Base-by-base conservation (phyloP, 1,140 invertebrate species). In the Orchesella cincta region DNA sequence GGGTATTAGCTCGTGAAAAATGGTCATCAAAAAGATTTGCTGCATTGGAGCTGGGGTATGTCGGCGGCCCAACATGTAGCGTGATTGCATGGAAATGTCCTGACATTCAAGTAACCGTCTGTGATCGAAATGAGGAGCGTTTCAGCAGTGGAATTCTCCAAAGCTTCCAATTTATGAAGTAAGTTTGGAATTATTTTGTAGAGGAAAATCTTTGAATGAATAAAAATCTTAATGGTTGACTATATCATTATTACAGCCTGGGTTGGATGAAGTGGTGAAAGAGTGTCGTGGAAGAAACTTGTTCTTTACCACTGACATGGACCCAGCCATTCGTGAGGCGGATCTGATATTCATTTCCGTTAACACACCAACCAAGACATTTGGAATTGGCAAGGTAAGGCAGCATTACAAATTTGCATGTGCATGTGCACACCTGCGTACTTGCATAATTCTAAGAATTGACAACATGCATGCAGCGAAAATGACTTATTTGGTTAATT, bases 331-430 rank as follows among this genome's bases (percentile, higher is more conserved):
- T 78, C 87, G 90, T 81, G 93, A 98, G 84, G 95, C 98, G 0
- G 96, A 99, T 84, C 85, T 99, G n/a, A 99, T 99, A 83, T 99
- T 99, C 84, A 99, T 99, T 80, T 99, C 96, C 51, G 98, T 99
- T 0, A 99, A 99, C 85, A 99, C 98, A n/a, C 98, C 98, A 12
- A 99, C 98, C 2, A 99, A 99, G 87, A 95, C 90, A 0, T 97
- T 94, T 85, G 98, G 98, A 26, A 92, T 95, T 85, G 97, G 97
- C 62, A 98, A 96, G 84, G 89, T 90, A 83, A 83, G 78, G 79
- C 26, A 8, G 54, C 14, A 57, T n/a, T 5, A 57, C n/a, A 14
- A 14, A 57, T 26, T 14, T 57, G 12, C 14, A 74, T 26, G 20
- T 57, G 33, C 39, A 23, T n/a, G n/a, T n/a, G n/a, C n/a, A n/a